A percentile compares a stretch with the other conserved stretches of the same genome.
Evolutionary conservation across 2,888 invertebrate genomes (phyloP).

Genomic region (Aradus depressus): DNA sequence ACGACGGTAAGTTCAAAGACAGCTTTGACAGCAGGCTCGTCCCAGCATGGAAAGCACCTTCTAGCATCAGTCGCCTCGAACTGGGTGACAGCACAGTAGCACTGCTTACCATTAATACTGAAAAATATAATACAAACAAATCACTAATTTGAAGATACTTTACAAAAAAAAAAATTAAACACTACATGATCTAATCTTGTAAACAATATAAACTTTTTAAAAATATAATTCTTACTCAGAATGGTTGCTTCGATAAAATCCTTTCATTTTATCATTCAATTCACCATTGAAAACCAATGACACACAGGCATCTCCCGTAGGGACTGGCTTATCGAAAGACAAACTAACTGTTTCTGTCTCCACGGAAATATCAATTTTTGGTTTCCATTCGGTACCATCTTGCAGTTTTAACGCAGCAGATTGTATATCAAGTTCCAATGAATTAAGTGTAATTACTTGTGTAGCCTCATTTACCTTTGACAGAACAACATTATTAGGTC

Average conservation of each 20-base stretch:
- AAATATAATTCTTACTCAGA: constrained; percentile 59
- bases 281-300: constrained; percentile 68
- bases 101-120: constrained; percentile 54
- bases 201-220: background rate
- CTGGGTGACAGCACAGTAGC: constrained; percentile 81
- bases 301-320: constrained; percentile 46
- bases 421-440: constrained; percentile 60
- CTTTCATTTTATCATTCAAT: constrained; percentile 87
- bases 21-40: constrained; percentile 92
- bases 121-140: constrained; percentile 3
- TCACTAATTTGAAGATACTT: background rate
- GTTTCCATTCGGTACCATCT: constrained; percentile 30
- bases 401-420: constrained; percentile 36
- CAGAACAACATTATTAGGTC: constrained; percentile 37
- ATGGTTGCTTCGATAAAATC: constrained; percentile 89
- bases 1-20: constrained; percentile 81
- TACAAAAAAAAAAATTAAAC: constrained; percentile 10
- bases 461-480: constrained; percentile 60
- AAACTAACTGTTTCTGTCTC: constrained; percentile 61
- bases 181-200: background rate
- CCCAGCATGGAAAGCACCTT: constrained; percentile 94
- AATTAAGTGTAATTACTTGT: constrained; percentile 61
- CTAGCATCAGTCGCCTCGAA: constrained; percentile 86
- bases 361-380: constrained; percentile 37
- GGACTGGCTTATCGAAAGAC: constrained; percentile 49